Evolutionary conservation across 2,113 vertebrate species (phyloP), one percentile per base, ranked within the genome.

Genomic region (Leptocoma aspasia): DNA sequence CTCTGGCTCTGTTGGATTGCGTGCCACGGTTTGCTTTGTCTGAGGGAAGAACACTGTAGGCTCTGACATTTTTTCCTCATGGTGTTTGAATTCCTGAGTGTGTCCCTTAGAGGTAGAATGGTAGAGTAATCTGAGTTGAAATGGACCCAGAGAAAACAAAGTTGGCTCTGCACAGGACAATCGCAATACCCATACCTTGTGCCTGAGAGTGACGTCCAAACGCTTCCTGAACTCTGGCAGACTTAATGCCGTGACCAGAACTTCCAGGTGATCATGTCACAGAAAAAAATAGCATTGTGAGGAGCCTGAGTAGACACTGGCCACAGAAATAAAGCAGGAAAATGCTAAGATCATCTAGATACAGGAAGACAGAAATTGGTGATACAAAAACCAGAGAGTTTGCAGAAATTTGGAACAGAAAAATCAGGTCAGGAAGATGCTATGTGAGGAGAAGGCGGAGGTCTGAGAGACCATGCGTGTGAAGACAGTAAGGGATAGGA

Each of bases 401-500:
- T 92, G 21, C 57, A 76, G 69, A 78, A 89, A 81, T 37, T 45
- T 52, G 56, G 37, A 31, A n/a, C 15, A 75, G 47, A 63, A 76
- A 42, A 4, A 22, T 71, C 23, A n/a, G 26, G 19, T 66, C 54
- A 54, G 68, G 50, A 86, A 85, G 59, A 39, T 31, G 11, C 6
- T 33, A 15, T n/a, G 13, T 52, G 13, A 72, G 20, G 11, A 89
- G 64, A 90, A 71, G 35, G 11, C 47, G 63, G 24, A 73, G 35
- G 22, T n/a, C n/a, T 77, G 54, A 72, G 26, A 50, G 3, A 65
- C 3, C 11, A 1, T 2, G 11, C 2, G 0, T 49, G 3, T 61
- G 77, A 86, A 86, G 41, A 47, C 1, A 57, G 1, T 13, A 72
- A 42, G 10, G 5, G 15, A 69, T 0, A 1, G 21, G 17, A 54